These are phyloP conservation scores for Hipparchia semele DNA, from an alignment of 2,888 invertebrate species.

Conservation along the genomic window DNA sequence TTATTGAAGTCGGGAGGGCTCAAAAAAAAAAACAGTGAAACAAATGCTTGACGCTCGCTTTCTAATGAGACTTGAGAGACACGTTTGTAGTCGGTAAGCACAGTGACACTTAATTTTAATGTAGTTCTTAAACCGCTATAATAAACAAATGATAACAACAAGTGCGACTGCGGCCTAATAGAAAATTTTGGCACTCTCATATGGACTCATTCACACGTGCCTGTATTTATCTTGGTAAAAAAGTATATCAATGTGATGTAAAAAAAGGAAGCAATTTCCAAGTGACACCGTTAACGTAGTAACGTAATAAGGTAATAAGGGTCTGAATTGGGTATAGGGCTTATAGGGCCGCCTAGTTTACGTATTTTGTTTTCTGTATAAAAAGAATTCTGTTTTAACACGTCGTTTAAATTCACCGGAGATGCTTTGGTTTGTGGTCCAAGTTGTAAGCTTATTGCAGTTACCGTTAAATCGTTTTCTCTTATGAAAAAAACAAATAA, in stretches of 20 bases:
- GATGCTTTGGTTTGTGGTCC: conserved; percentile 40
- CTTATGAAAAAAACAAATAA: neutral
- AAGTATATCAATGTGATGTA: conserved; percentile 20
- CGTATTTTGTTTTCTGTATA: conserved; percentile 53
- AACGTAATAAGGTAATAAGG: conserved; percentile 44
- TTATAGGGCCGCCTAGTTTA: conserved; percentile 51
- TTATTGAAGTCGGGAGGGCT: too few relatives aligned
- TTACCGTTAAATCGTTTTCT: neutral
- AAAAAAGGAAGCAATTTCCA: conserved; percentile 40
- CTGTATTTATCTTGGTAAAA: neutral
- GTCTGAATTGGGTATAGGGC: conserved; percentile 49
- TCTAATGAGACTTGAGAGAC: too few relatives aligned
- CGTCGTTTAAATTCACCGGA: conserved; percentile 63
- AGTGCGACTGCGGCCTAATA: too few relatives aligned
- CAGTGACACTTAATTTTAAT: too few relatives aligned
- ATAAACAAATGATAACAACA: too few relatives aligned
- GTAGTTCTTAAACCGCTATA: too few relatives aligned
- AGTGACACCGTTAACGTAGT: conserved; percentile 35
- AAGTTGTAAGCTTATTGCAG: conserved; percentile 3
- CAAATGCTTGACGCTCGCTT: too few relatives aligned
- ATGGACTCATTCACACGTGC: neutral
- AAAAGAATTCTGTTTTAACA: conserved; percentile 61
- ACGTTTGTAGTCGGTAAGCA: too few relatives aligned
- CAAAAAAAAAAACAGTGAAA: too few relatives aligned
- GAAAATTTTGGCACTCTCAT: too few relatives aligned